Percentiles rank a stretch among this genome's conserved stretches.
phyloP scores from a whole-genome alignment of 2,888 invertebrate genomes.

The Lithophane semibrunnea region DNA sequence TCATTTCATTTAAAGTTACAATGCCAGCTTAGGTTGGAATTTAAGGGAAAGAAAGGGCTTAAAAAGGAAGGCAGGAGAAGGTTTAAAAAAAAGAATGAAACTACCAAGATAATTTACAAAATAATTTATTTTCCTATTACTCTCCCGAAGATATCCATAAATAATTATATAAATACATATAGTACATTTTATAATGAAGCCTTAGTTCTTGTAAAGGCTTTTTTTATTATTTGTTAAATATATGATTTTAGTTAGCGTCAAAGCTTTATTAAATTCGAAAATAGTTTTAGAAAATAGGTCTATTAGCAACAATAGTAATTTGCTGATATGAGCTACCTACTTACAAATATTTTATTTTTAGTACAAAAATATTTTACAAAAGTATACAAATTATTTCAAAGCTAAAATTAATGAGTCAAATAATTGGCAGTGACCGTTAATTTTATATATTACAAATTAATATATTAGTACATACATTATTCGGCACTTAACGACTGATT shows the following conservation, averaged over 20 bases:
- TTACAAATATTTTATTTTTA: constrained; percentile 17
- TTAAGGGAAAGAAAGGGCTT: background rate
- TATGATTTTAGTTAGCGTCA: constrained; percentile 14
- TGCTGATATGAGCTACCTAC: constrained; percentile 24
- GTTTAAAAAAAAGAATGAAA: constrained; percentile 17
- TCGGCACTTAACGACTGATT: constrained; percentile 26
- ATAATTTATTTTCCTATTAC: constrained; percentile 73
- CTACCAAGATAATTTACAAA: constrained; percentile 52
- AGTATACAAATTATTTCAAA: constrained; percentile 30
- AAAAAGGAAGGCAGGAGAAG: background rate
- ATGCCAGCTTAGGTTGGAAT: background rate
- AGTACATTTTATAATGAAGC: constrained; percentile 38
- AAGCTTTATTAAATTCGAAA: constrained; percentile 23
- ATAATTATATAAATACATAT: constrained; percentile 52
- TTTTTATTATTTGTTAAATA: constrained; percentile 32
- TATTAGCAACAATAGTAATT: constrained; percentile 33
- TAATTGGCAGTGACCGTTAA: constrained; percentile 54
- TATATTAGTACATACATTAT: constrained; percentile 21
- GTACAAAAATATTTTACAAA: constrained; percentile 38
- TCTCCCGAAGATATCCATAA: constrained; percentile 61
- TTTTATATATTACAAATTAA: constrained; percentile 30
- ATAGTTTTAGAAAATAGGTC: constrained; percentile 18
- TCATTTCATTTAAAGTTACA: background rate
- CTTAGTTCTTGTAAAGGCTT: constrained; percentile 33
- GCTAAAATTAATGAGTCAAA: constrained; percentile 46